Evolutionary conservation across 2,113 vertebrate species (phyloP), one percentile per base, ranked within the genome.

Genomic region (Nesogale talazaci): DNA sequence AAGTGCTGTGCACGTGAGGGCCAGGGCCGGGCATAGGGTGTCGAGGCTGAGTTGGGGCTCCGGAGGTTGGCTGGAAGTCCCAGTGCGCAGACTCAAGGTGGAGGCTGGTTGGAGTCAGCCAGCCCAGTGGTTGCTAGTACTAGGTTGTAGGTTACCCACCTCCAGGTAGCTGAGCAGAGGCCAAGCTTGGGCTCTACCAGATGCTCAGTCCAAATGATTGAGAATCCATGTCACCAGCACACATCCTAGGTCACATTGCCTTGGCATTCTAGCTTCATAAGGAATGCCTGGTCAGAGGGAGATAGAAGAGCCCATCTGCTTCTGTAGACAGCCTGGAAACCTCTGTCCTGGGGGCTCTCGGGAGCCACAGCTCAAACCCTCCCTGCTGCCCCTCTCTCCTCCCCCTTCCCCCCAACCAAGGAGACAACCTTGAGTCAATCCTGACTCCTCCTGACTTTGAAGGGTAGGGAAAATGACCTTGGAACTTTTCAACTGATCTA

Each of bases 401-500:
- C n/a, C n/a, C n/a, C n/a, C n/a, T n/a, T n/a, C n/a, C n/a, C n/a
- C n/a, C 46, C 46, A 9, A 9, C 9, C 46, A 52, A 52, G 2
- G 46, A 52, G 46, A 52, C 14, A 12, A 12, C 10, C 46, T 2
- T 52, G 46, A 52, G 46, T 52, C 6, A 12, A 52, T 52, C 14
- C 46, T 52, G 46, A 52, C 46, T 52, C 46, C 10, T 12, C 46
- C 2, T 12, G 14, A 52, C 46, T 52, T 12, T 52, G 46, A 12
- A 52, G 46, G 46, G 46, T 12, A 52, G 46, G 46, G 46, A 52
- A 52, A 12, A 52, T 10, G 42, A 46, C 42, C 42, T 46, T 46
- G 42, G 42, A 14, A 85, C 57, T 84, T 65, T 34, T 14, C 79
- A 95, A 20, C 23, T 74, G 90, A 94, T 69, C 22, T 31, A 36